These are phyloP conservation scores for Eurystomus glaucurus DNA, from an alignment of 2,797 vertebrate species.

Conservation along the genomic window DNA sequence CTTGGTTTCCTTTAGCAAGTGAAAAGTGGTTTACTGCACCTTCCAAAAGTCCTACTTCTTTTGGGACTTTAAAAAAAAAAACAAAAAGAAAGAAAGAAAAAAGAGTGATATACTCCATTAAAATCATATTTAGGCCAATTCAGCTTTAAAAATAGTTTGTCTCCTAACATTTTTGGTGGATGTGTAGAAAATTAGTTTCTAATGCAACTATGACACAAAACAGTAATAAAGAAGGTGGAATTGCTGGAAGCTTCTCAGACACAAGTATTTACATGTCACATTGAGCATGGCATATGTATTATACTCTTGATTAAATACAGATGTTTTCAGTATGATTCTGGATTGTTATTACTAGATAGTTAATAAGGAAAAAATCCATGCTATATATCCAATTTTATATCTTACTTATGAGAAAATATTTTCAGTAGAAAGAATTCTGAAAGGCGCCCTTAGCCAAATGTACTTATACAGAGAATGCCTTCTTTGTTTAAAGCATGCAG, in stretches of 20 bases:
- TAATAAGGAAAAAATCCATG: not conserved
- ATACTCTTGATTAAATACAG: not conserved
- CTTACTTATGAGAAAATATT: not conserved
- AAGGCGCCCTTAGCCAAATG: fast-evolving
- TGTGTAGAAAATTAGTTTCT: not conserved
- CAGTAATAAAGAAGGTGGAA: not conserved
- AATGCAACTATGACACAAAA: not conserved
- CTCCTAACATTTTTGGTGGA: not conserved
- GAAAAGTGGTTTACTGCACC: not conserved
- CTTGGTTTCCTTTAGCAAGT: not conserved
- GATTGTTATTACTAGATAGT: not conserved
- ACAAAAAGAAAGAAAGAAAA: too few species aligned
- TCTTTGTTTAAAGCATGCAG: not conserved
- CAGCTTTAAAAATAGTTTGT: not conserved
- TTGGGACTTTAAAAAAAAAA: not conserved
- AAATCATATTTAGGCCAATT: not conserved
- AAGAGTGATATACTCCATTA: not conserved
- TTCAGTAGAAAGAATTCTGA: not conserved
- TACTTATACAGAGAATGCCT: not conserved
- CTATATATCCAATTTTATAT: not conserved
- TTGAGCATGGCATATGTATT: fast-evolving
- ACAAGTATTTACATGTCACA: not conserved
- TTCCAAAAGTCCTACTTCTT: not conserved
- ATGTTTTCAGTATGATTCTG: not conserved
- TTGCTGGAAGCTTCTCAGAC: not conserved